These are phyloP conservation scores for Bombyx huttoni DNA, from an alignment of 2,888 invertebrate species.

Conservation along the genomic window DNA sequence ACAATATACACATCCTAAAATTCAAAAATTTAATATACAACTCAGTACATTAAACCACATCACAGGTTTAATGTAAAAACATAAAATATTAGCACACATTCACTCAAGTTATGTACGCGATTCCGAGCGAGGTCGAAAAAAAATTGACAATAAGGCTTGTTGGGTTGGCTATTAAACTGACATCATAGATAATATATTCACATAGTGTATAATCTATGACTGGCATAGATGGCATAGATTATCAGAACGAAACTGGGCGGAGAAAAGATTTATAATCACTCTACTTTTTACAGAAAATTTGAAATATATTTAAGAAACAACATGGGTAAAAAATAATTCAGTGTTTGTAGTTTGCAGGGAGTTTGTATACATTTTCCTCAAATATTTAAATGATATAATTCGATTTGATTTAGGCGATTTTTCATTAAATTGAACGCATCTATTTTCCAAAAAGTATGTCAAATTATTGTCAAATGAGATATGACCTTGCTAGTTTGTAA, in stretches of 20 bases:
- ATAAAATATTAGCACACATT: conserved; percentile 46
- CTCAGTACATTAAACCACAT: conserved; percentile 49
- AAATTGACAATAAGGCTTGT: not conserved
- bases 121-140: conserved; percentile 42
- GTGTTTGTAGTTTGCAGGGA: too few species aligned
- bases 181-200: too few species aligned
- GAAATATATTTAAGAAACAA: too few species aligned
- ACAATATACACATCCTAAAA: conserved; percentile 62
- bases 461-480: conserved; percentile 43
- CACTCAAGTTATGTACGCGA: not conserved
- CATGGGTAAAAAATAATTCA: too few species aligned
- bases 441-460: conserved; percentile 44
- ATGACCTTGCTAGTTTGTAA: conserved; percentile 84
- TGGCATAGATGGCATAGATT: too few species aligned
- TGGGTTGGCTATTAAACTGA: too few species aligned
- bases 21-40: conserved; percentile 21
- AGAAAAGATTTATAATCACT: too few species aligned
- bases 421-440: conserved; percentile 26
- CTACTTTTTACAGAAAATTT: too few species aligned
- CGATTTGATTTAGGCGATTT: conserved; percentile 12
- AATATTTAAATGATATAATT: not conserved
- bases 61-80: conserved; percentile 43
- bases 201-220: too few species aligned
- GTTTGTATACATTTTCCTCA: too few species aligned
- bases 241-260: too few species aligned